These are phyloP conservation scores for Parasteatoda lunata DNA, from an alignment of 2,888 invertebrate species.

Conservation along the genomic window DNA sequence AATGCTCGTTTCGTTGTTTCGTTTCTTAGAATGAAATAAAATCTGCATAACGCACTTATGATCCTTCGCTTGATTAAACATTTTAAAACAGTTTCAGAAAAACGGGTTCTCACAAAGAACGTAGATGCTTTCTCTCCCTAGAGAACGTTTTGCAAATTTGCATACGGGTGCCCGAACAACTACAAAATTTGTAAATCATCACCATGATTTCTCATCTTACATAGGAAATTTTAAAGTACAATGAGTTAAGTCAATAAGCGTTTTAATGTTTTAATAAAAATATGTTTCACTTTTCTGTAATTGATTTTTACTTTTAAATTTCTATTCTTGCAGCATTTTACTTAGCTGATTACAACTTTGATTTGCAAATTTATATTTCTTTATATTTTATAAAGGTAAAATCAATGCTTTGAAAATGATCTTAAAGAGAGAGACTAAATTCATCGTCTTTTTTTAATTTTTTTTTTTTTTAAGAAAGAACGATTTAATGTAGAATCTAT, in stretches of 20 bases:
- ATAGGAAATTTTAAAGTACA: not conserved
- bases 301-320: too few relatives aligned
- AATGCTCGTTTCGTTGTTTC: conserved; percentile 37
- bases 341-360: too few relatives aligned
- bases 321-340: too few relatives aligned
- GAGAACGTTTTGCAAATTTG: conserved; percentile 18
- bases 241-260: not conserved
- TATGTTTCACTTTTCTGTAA: too few relatives aligned
- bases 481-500: too few relatives aligned
- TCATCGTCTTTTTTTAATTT: too few relatives aligned
- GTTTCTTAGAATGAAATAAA: not conserved
- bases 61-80: conserved; percentile 40
- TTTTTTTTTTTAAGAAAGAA: too few relatives aligned
- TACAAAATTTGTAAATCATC: conserved; percentile 20
- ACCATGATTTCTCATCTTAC: conserved; percentile 12
- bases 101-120: conserved; percentile 10
- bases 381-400: too few relatives aligned
- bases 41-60: conserved; percentile 16
- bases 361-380: too few relatives aligned
- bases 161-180: conserved; percentile 13
- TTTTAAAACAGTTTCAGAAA: conserved; percentile 16
- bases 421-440: too few relatives aligned
- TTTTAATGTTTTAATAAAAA: too few relatives aligned
- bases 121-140: conserved; percentile 11
- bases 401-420: too few relatives aligned